Base-by-base conservation (phyloP, 2,888 invertebrate species). In the Platynereis dumerilii region DNA sequence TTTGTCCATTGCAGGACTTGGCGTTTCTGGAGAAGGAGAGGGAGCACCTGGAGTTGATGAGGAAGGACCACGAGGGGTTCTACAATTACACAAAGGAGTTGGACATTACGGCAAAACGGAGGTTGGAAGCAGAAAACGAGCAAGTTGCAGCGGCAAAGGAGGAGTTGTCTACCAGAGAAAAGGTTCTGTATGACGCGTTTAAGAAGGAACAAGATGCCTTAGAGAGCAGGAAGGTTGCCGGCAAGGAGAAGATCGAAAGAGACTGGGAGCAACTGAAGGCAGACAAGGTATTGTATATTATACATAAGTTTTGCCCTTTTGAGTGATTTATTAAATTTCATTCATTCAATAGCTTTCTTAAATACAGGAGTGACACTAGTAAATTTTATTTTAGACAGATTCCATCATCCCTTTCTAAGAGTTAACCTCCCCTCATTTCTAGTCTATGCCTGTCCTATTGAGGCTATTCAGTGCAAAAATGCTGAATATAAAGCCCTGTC, bases 171-270 rank as follows among this genome's bases (percentile, higher is more conserved):
- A 63, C 66, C 27, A 17, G 57, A 27, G 63, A 65, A 39, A 56
- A 59, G 52, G n/a, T 20, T 17, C 22, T 48, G 1, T 67, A 69
- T 29, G 45, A 48, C n/a, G 39, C 26, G 28, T 66, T 65, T 39
- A 59, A 54, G 34, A 54, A 42, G 15, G 53, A 54, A 42, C 64
- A 59, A n/a, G 45, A 20, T 2, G 28, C n/a, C 10, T 39, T 65
- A 2, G 45, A 42, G 15, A 22, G 28, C 12, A 29, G 22, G 15
- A 34, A 61, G 15, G 24, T 20, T 10, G 29, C 65, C 52, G 22
- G 17, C 22, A 72, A 74, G 26, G 29, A 69, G 28, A 71, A 71
- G 58, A 76, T 77, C 59, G 73, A 76, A 48, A 70, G 74, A 24
- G 68, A 61, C 22, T 34, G 34, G n/a, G 48, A 54, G 27, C 55